Evolutionary conservation across 2,113 vertebrate genomes (phyloP).

Genomic region (Cyanoramphus novaezelandiae): DNA sequence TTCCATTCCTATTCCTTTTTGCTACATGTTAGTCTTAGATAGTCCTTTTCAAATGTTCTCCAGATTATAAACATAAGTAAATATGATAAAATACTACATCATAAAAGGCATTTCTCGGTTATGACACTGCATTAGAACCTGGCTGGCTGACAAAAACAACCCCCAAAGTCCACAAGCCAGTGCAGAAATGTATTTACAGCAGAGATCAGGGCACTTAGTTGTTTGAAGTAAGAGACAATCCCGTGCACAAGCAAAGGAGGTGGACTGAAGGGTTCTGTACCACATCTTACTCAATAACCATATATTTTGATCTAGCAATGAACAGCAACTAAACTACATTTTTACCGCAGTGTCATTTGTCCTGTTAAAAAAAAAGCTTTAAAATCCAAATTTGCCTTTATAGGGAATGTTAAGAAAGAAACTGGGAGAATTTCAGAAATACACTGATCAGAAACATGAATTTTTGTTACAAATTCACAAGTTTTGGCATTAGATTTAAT

Average conservation of each 20-base stretch:
- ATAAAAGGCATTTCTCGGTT: neutral
- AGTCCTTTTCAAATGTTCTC: neutral
- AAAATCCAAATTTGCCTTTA: neutral
- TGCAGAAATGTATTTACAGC: neutral
- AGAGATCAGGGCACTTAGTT: neutral
- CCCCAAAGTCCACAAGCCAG: neutral
- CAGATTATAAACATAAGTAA: neutral
- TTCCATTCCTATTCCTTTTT: neutral
- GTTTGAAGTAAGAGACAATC: rapidly evolving
- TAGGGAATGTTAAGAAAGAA: neutral
- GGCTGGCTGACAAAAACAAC: neutral
- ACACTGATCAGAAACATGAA: neutral
- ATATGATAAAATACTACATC: neutral
- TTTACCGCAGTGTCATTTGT: neutral
- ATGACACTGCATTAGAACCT: neutral
- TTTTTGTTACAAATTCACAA: neutral
- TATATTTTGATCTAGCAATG: neutral
- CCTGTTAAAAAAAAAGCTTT: neutral
- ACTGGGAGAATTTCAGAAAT: neutral
- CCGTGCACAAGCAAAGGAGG: neutral
- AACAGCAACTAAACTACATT: neutral
- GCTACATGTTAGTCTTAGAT: neutral
- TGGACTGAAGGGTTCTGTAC: neutral
- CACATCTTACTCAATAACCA: neutral
- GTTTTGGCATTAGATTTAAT: neutral